These are phyloP conservation scores for Takifugu rubripes DNA, from an alignment of 2,797 vertebrate species.

Conservation along the genomic window DNA sequence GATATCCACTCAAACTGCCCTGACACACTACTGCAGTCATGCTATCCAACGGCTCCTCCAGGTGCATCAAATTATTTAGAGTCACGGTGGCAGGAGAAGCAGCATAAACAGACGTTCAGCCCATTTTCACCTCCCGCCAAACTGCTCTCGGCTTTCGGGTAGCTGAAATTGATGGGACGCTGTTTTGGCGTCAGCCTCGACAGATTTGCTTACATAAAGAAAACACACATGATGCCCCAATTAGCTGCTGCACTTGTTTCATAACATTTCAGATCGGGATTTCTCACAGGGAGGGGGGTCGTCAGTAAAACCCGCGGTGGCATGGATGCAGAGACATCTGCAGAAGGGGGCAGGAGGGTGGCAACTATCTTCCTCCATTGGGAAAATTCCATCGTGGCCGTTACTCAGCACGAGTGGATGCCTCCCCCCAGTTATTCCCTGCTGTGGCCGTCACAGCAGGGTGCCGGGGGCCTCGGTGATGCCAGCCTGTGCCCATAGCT, in stretches of 20 bases:
- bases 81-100: constrained; percentile 17
- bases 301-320: neutral
- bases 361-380: too few species aligned
- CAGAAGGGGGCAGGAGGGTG: constrained; percentile 10
- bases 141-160: constrained; percentile 30
- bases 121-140: constrained; percentile 16
- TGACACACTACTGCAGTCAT: constrained; percentile 53
- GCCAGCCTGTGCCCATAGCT: constrained; percentile 42
- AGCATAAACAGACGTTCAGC: constrained; percentile 8
- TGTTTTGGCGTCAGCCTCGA: constrained; percentile 27
- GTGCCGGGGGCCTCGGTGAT: constrained; percentile 33
- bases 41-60: constrained; percentile 46
- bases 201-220: constrained; percentile 23
- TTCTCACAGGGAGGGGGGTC: constrained; percentile 9
- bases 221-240: constrained; percentile 15
- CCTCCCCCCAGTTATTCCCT: constrained; percentile 8
- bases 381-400: constrained; percentile 25
- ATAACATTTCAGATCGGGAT: constrained; percentile 28
- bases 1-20: constrained; percentile 57
- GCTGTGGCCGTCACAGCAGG: constrained; percentile 39
- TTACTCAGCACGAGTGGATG: constrained; percentile 36
- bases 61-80: constrained; percentile 44
- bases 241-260: constrained; percentile 27
- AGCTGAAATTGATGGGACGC: constrained; percentile 35
- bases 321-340: too few species aligned